phyloP scores from a whole-genome alignment of 64 coral and sea anemone species.

The Montipora sp. region DNA sequence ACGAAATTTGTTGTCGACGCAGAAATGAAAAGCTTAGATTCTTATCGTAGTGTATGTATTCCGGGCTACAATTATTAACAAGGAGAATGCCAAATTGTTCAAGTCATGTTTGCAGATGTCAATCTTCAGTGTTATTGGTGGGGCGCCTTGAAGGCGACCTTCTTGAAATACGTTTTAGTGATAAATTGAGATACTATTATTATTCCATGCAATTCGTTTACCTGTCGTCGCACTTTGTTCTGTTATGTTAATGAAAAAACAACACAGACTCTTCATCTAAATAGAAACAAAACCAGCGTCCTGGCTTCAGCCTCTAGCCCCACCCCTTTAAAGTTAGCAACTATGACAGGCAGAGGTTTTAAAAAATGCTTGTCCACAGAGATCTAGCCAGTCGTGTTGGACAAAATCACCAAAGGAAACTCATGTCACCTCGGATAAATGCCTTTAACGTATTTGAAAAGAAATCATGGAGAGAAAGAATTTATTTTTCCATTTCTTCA shows the following conservation, averaged over 20 bases:
- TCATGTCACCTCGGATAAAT: background rate
- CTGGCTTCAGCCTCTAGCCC: background rate
- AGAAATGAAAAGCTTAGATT: conserved; percentile 40
- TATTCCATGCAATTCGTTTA: conserved; percentile 47
- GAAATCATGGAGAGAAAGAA: conserved; percentile 23
- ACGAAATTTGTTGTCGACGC: background rate
- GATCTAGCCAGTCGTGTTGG: background rate
- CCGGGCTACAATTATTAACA: conserved; percentile 19
- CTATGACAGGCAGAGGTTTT: background rate
- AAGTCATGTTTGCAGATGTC: conserved; percentile 32
- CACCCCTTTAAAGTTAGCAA: background rate
- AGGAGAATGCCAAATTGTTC: conserved; percentile 17
- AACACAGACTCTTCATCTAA: background rate
- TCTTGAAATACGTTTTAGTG: conserved; percentile 32
- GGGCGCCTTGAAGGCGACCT: conserved; percentile 23
- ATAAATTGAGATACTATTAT: conserved; percentile 53
- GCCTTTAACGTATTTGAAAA: background rate
- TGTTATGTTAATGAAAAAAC: background rate
- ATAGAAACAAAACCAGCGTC: background rate
- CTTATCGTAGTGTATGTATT: background rate
- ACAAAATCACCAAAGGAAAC: background rate
- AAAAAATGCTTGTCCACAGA: background rate
- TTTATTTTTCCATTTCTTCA: conserved; percentile 34
- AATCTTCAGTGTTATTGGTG: conserved; percentile 14
- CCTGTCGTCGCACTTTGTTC: conserved; percentile 18